A percentile compares a stretch with the other conserved stretches of the same genome.
These are phyloP conservation scores for Dallia pectoralis DNA, from an alignment of 2,797 vertebrate genomes.

Conservation along the genomic window DNA sequence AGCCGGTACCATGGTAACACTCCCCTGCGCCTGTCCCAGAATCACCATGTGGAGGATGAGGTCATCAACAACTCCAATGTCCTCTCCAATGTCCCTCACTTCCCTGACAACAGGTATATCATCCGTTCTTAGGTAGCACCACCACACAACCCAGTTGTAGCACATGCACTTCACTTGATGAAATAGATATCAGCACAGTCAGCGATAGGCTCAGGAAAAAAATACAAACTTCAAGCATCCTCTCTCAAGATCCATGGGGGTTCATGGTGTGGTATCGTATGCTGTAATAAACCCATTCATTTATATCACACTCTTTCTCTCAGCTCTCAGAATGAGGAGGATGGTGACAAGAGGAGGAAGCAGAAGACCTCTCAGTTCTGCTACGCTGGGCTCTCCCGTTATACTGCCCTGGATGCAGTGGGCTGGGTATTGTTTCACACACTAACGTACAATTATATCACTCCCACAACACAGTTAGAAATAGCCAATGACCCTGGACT, in stretches of 20 bases:
- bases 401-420: slow-evolving; percentile 80
- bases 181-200: no score
- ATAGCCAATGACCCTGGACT: no score
- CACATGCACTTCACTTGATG: no score
- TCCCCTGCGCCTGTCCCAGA: slow-evolving; percentile 68
- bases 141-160: no score
- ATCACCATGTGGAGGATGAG: slow-evolving; percentile 75
- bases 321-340: slow-evolving; percentile 68
- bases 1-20: slow-evolving; percentile 64
- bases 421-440: slow-evolving; percentile 74
- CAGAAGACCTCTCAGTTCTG: slow-evolving; percentile 72
- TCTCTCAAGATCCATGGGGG: no score
- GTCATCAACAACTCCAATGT: slow-evolving; percentile 66
- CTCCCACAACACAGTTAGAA: no score
- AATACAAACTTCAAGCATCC: no score
- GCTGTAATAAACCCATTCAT: not conserved
- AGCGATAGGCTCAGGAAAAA: no score
- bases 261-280: no score
- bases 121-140: not conserved
- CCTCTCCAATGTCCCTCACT: slow-evolving; percentile 59
- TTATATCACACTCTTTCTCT: not conserved
- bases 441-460: slow-evolving; percentile 2
- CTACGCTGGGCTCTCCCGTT: slow-evolving; percentile 64
- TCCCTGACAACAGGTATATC: slow-evolving; percentile 65
- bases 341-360: slow-evolving; percentile 68